Conservation (phyloP, 2,888 invertebrate genomes). For the Hirtodrosophila histrioides region DNA sequence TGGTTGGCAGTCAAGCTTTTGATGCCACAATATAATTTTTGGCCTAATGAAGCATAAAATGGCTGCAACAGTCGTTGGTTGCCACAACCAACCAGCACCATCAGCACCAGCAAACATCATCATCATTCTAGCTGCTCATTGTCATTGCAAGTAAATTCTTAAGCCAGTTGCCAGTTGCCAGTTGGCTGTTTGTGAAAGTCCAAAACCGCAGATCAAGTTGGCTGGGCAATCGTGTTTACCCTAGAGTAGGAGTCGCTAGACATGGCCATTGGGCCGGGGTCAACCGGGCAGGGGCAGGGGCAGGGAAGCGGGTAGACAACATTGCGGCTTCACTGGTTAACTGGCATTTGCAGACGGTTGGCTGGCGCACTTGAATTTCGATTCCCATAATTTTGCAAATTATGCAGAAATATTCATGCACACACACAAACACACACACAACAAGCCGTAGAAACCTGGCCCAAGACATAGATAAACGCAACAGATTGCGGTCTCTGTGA, state of each 20-base stretch:
- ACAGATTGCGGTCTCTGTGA: slow-evolving; percentile 63
- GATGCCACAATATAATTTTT: slow-evolving; percentile 69
- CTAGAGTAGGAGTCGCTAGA: slow-evolving; percentile 67
- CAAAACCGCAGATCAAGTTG: slow-evolving; percentile 63
- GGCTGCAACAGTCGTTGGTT: slow-evolving; percentile 36
- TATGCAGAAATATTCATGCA: slow-evolving; percentile 68
- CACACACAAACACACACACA: slow-evolving; percentile 39
- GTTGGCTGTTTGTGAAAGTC: slow-evolving; percentile 71
- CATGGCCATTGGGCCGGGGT: slow-evolving; percentile 47
- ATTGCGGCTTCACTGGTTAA: slow-evolving; percentile 67
- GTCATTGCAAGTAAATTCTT: slow-evolving; percentile 60
- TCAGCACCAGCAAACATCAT: slow-evolving; percentile 17
- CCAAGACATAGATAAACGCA: slow-evolving; percentile 62
- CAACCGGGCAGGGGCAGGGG: not conserved
- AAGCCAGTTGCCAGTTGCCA: slow-evolving; percentile 40
- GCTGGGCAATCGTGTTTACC: slow-evolving; percentile 69
- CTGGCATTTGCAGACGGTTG: slow-evolving; percentile 59
- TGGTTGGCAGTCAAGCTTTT: slow-evolving; percentile 44
- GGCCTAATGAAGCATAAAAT: slow-evolving; percentile 80
- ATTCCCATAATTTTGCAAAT: slow-evolving; percentile 77
- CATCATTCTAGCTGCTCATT: slow-evolving; percentile 57
- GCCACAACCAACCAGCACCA: slow-evolving; percentile 13
- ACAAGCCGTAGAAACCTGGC: slow-evolving; percentile 34
- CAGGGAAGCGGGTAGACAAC: slow-evolving; percentile 2
- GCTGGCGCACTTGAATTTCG: slow-evolving; percentile 62